Evolutionary conservation across 2,113 vertebrate genomes (phyloP), one percentile per base, ranked within the genome.

Genomic region (Odobenus rosmarus): DNA sequence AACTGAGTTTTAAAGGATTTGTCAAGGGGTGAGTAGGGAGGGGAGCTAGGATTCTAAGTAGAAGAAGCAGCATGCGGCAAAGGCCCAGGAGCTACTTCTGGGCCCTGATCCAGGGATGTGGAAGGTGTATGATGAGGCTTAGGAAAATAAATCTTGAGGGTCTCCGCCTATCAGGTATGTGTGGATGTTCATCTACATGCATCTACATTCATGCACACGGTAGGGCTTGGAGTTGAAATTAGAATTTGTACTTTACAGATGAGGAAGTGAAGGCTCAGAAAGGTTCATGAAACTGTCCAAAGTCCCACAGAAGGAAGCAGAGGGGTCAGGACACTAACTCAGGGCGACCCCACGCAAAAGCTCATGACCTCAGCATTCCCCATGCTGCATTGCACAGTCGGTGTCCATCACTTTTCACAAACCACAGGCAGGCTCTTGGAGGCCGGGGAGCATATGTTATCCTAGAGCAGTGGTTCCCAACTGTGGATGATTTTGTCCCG

Each of bases 321-420:
- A 51, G 36, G 74, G 13, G 59, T 49, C 10, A 42, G 57, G 31
- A 21, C 7, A 5, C 11, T 11, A 21, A n/a, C 16, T 89, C 49
- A 31, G 81, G 15, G 39, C 1, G n/a, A 72, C 33, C 18, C 55
- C 8, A 3, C 2, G 16, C 4, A 0, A 36, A 33, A n/a, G 21
- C 19, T 0, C 0, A 0, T 4, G 7, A n/a, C 39, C 69, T 51
- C 3, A 13, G 51, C 10, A 0, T 8, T 7, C 2, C 46, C 53
- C 24, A 0, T 1, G 28, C 14, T 26, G 14, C 19, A 3, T 4
- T 28, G 24, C 2, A 3, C 0, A 0, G 0, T 3, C 11, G 2
- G 2, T 0, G 5, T 12, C 14, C 0, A 0, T 3, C 18, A 2
- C n/a, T 4, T n/a, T 6, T 6, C 1, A n/a, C 1, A 5, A 42